phyloP scores from a whole-genome alignment of 2,888 invertebrate genomes.

The Mythimna pallens region DNA sequence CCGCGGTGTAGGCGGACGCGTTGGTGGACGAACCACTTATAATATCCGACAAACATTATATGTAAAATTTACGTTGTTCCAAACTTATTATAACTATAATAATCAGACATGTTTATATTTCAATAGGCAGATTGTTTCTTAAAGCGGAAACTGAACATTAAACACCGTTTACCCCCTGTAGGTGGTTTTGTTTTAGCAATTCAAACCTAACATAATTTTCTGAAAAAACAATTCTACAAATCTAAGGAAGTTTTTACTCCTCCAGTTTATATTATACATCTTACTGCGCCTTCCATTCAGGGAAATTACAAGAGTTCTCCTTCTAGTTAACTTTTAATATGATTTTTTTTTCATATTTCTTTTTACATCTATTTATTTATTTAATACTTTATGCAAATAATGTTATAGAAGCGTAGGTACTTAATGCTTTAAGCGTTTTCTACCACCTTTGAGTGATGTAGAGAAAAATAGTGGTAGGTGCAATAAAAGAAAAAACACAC shows the following conservation, averaged over 20 bases:
- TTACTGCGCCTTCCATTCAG: neutral
- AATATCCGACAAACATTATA: slow-evolving; percentile 61
- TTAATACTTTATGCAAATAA: too few relatives aligned
- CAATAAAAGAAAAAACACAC: too few relatives aligned
- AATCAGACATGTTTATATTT: slow-evolving; percentile 42
- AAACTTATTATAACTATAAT: slow-evolving; percentile 50
- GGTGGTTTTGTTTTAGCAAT: neutral
- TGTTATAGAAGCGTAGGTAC: too few relatives aligned
- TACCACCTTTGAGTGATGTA: too few relatives aligned
- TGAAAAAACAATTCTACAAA: neutral
- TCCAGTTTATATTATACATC: too few relatives aligned
- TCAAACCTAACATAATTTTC: neutral
- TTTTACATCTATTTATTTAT: neutral
- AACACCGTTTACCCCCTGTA: slow-evolving; percentile 16
- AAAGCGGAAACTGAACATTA: slow-evolving; percentile 43
- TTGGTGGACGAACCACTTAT: slow-evolving; percentile 57
- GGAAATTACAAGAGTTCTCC: neutral
- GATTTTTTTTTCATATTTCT: neutral
- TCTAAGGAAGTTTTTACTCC: neutral
- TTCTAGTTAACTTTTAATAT: neutral
- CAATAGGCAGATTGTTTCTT: slow-evolving; percentile 33
- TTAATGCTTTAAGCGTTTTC: too few relatives aligned
- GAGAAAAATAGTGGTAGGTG: too few relatives aligned
- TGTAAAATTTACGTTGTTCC: slow-evolving; percentile 58
- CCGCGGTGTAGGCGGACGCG: slow-evolving; percentile 59